These are phyloP conservation scores for Myotis findleyi DNA, from an alignment of 2,797 vertebrate species.

Conservation along the genomic window DNA sequence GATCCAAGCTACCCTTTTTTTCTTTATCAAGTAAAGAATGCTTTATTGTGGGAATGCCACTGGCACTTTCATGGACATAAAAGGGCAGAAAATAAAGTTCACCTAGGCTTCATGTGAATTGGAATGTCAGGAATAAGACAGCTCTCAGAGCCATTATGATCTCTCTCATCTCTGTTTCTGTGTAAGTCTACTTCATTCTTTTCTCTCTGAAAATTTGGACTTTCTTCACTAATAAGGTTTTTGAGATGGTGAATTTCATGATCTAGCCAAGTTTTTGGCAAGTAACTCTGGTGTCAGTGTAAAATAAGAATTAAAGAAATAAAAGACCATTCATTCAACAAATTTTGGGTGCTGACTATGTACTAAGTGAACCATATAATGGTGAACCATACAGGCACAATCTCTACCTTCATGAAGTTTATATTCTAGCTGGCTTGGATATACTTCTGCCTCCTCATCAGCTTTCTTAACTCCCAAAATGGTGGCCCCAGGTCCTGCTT, in stretches of 20 bases:
- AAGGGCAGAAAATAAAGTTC: conserved; percentile 26
- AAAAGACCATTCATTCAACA: conserved; percentile 5
- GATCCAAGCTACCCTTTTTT: neutral
- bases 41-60: neutral
- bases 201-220: neutral
- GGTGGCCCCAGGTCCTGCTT: neutral
- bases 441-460: neutral
- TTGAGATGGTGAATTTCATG: conserved; percentile 29
- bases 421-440: neutral
- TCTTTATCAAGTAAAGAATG: neutral
- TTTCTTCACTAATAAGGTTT: conserved; percentile 27
- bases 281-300: conserved; percentile 7
- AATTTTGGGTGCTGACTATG: neutral
- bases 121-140: neutral
- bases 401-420: neutral
- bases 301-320: conserved; percentile 33
- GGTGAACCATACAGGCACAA: neutral
- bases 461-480: neutral
- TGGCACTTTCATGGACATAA: neutral
- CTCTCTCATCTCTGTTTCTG: neutral
- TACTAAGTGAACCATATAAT: neutral
- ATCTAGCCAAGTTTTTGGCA: neutral
- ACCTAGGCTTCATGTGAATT: neutral
- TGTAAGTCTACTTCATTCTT: neutral
- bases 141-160: neutral